Evolutionary conservation across 2,888 invertebrate species (phyloP).

Genomic region (Apamea epomidion): DNA sequence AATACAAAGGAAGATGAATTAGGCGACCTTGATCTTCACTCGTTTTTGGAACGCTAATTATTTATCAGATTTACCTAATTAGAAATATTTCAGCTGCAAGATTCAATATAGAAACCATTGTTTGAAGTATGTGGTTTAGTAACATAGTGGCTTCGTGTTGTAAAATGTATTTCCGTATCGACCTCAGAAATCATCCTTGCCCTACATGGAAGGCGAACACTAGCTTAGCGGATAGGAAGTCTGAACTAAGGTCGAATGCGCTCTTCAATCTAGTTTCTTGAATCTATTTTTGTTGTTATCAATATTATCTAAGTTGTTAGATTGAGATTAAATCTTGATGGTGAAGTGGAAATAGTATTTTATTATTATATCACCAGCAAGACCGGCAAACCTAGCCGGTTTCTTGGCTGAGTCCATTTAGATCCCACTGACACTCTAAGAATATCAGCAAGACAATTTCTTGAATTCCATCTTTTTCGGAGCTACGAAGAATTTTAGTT

Average conservation of each 20-base stretch:
- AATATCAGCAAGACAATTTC: not conserved
- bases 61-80: slow-evolving; percentile 14
- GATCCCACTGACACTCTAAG: not conserved
- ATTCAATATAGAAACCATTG: slow-evolving; percentile 35
- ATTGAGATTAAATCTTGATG: slow-evolving; percentile 8
- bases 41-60: not conserved
- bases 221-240: slow-evolving; percentile 72
- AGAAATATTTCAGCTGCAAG: not conserved
- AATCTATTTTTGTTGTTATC: slow-evolving; percentile 42
- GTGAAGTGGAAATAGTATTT: not conserved
- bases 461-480: not conserved
- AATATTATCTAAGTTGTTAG: slow-evolving; percentile 14
- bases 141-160: slow-evolving; percentile 58
- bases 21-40: slow-evolving; percentile 6
- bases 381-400: not conserved
- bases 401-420: not conserved
- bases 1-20: slow-evolving; percentile 19
- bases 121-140: slow-evolving; percentile 31
- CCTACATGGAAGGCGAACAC: slow-evolving; percentile 71
- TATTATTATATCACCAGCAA: not conserved
- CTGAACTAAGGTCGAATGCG: slow-evolving; percentile 58
- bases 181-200: slow-evolving; percentile 76
- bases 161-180: slow-evolving; percentile 66
- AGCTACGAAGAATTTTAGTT: not conserved
- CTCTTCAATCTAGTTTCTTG: slow-evolving; percentile 42